Base-by-base conservation (phyloP, 2,113 vertebrate species). In the Dryoscopus gambensis region DNA sequence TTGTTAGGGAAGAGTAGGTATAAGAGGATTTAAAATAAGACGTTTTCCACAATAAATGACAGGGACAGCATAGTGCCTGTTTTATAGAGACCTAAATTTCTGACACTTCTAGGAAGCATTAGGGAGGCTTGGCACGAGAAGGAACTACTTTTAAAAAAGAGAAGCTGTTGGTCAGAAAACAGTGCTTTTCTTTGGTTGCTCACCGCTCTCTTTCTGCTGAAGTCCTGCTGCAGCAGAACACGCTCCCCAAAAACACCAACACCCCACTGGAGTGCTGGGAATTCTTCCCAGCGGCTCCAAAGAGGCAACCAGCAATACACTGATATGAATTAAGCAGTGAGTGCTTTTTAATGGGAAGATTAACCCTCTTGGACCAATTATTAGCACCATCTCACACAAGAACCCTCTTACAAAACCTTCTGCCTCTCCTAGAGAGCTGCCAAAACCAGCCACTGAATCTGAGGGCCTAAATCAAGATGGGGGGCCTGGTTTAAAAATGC, bases 211-310 rank as follows among this genome's bases (percentile, higher is more conserved):
- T 40, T 57, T 31, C 42, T 55, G 6, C 19, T 53, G 3, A 31
- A 76, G 28, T 6, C 18, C 23, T 57, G 1, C 2, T 37, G 60
- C n/a, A 86, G 55, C 28, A 83, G 53, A 89, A 78, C n/a, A 59
- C 0, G 0, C 7, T 50, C 27, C 21, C 6, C 4, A 1, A 2
- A 76, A 91, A 56, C 56, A 87, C 18, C 69, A 63, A 2, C 3
- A 1, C 19, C 50, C 6, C 28, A 7, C 25, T 6, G 10, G 24
- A 65, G 49, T 2, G 15, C 60, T 60, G 60, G 37, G 28, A 37
- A 8, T 6, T n/a, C 37, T 46, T 74, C 6, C 1, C 40, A 52
- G 68, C 0, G 0, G 23, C 35, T 10, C 23, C 18, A 2, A 67
- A 62, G 64, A 35, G 7, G 5, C 33, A 89, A 37, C 28, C 55